A percentile compares a stretch with the other conserved stretches of the same genome.
phyloP scores from a whole-genome alignment of 2,113 vertebrate species.

The Suricata suricatta region DNA sequence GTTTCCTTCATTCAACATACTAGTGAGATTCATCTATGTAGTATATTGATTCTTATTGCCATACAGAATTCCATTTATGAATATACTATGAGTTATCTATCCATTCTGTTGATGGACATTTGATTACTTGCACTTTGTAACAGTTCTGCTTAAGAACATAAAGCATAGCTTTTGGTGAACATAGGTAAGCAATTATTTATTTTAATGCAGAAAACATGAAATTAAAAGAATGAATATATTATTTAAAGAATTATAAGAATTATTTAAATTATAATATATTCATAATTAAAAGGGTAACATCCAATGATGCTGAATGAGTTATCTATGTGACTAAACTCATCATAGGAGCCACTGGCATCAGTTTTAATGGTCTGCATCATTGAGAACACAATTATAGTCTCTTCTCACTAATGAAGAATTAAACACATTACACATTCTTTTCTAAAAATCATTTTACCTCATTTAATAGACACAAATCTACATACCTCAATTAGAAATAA shows the following conservation, averaged over 20 bases:
- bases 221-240: not conserved
- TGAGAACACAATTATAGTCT: not conserved
- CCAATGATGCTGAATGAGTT: not conserved
- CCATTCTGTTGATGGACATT: not conserved
- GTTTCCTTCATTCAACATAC: not conserved
- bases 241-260: not conserved
- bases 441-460: not conserved
- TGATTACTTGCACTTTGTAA: not conserved
- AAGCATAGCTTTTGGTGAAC: not conserved
- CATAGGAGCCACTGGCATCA: not conserved
- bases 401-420: not conserved
- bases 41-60: not conserved
- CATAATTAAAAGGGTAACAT: not conserved
- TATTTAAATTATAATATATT: not conserved
- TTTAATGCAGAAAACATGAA: not conserved
- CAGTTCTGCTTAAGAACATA: not conserved
- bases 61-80: not conserved
- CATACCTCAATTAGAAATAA: not conserved
- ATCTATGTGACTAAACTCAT: not conserved
- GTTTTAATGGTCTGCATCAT: not conserved
- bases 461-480: not conserved
- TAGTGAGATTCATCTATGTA: not conserved
- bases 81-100: not conserved
- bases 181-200: not conserved
- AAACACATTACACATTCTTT: not conserved